Percentiles rank a stretch among this genome's conserved stretches.
Conservation (phyloP, 2,113 vertebrate species). For the Campylomormyrus numenius region DNA sequence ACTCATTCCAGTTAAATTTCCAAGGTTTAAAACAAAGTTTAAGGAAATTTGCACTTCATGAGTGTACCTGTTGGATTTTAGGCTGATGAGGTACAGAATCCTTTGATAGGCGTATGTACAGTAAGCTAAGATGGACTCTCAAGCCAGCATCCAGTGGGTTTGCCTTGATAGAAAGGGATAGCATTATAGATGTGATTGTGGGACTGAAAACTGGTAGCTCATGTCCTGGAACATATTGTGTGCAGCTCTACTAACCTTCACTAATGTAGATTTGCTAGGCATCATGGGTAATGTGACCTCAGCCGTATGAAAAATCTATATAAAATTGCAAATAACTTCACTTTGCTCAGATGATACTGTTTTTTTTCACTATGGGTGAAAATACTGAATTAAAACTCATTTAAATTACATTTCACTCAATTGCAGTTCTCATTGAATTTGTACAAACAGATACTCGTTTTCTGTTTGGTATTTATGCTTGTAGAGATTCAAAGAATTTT, state of each 20-base stretch:
- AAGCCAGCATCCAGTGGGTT: neutral
- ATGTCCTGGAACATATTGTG: neutral
- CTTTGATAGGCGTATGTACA: neutral
- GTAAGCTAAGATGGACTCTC: neutral
- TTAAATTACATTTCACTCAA: neutral
- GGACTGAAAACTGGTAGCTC: neutral
- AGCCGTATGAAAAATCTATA: neutral
- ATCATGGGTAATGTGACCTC: neutral
- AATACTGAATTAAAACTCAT: neutral
- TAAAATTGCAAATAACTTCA: neutral
- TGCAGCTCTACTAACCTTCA: neutral
- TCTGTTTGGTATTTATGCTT: neutral
- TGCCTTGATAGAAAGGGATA: neutral
- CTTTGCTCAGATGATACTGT: neutral
- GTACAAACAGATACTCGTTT: neutral
- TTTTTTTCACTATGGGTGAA: neutral
- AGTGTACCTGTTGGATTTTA: neutral
- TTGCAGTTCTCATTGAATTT: neutral
- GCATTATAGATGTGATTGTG: neutral
- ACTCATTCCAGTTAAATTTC: neutral
- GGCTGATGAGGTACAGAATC: neutral
- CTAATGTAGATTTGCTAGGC: neutral
- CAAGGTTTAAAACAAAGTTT: neutral
- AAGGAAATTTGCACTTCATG: neutral
- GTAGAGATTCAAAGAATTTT: too few relatives aligned